phyloP scores from a whole-genome alignment of 2,888 invertebrate species.

The Salpingus planirostris region DNA sequence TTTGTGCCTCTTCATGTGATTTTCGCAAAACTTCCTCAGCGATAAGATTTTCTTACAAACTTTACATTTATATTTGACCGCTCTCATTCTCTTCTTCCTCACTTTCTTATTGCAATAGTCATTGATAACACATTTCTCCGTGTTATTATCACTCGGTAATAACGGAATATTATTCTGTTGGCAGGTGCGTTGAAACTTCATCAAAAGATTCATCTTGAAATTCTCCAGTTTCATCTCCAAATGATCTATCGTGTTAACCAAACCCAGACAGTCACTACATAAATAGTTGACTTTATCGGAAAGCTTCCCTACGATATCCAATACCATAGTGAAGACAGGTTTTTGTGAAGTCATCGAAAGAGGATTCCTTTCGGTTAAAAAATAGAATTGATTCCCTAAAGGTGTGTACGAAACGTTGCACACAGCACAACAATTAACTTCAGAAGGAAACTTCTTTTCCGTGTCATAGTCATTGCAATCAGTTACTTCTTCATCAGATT shows the following conservation, averaged over 20 bases:
- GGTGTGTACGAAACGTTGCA: conserved; percentile 35
- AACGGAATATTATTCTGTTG: conserved; percentile 19
- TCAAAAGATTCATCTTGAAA: conserved; percentile 29
- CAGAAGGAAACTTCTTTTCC: conserved; percentile 14
- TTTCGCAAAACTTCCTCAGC: conserved; percentile 24
- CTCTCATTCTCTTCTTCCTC: conserved; percentile 5
- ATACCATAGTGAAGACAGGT: conserved; percentile 32
- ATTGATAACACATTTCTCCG: too few species aligned
- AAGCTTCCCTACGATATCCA: conserved; percentile 26
- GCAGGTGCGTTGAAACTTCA: conserved; percentile 30
- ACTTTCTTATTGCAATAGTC: too few species aligned
- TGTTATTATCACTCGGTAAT: too few species aligned
- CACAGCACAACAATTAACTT: conserved; percentile 30
- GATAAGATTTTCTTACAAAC: conserved; percentile 31
- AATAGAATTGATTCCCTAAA: conserved; percentile 35
- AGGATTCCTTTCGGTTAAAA: conserved; percentile 33
- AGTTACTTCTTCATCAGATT: conserved; percentile 32
- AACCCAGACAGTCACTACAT: conserved; percentile 37
- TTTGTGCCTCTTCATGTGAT: conserved; percentile 31
- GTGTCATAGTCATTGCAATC: conserved; percentile 28
- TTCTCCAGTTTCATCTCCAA: conserved; percentile 35
- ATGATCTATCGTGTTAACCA: conserved; percentile 40
- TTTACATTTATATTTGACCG: conserved; percentile 26
- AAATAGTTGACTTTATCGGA: conserved; percentile 27
- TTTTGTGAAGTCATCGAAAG: conserved; percentile 37